These are phyloP conservation scores for Huso huso DNA, from an alignment of 2,797 vertebrate genomes.

Conservation along the genomic window DNA sequence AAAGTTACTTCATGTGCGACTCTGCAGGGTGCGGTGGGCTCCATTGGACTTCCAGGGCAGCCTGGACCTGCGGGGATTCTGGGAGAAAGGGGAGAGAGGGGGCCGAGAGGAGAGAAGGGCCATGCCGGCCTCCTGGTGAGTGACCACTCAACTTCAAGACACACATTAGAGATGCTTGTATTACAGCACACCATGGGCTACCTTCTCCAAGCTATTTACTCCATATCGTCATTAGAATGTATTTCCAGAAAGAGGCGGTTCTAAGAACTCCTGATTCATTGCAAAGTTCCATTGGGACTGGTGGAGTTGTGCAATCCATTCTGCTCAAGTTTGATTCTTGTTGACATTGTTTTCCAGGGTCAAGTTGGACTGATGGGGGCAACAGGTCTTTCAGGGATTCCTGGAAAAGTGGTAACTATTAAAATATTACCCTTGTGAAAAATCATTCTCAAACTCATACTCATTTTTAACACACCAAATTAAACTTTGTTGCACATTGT, in stretches of 20 bases:
- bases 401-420: conserved; percentile 48
- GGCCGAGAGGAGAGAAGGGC: conserved; percentile 71
- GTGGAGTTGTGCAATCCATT: no score
- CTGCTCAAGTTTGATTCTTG: no score
- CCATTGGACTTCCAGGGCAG: conserved; percentile 53
- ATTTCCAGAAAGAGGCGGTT: no score
- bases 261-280: no score
- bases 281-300: no score
- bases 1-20: not conserved
- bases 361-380: conserved; percentile 55
- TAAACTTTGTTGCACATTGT: no score
- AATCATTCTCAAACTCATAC: not conserved
- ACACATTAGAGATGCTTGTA: no score
- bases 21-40: conserved; percentile 66
- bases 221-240: no score
- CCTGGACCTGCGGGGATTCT: conserved; percentile 60
- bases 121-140: conserved; percentile 64
- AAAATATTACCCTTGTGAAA: no score
- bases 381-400: conserved; percentile 46
- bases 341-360: conserved; percentile 37
- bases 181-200: no score
- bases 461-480: not conserved
- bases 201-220: no score
- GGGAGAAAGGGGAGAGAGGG: conserved; percentile 56
- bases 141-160: conserved; percentile 8